Evolutionary conservation across 2,888 invertebrate genomes (phyloP).

Genomic region (Morinoia aosen): DNA sequence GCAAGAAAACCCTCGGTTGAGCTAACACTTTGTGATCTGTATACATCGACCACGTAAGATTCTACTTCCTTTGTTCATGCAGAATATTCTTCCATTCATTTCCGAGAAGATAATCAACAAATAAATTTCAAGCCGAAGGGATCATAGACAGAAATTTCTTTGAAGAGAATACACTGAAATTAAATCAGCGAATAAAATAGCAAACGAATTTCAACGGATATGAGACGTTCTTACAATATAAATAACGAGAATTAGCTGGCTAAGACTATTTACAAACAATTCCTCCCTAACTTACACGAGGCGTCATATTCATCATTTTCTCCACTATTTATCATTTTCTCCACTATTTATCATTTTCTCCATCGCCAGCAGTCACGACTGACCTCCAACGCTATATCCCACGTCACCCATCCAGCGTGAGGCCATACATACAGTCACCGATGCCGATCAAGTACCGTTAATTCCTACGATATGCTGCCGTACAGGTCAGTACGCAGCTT

Average conservation of each 20-base stretch:
- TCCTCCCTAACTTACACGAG: background rate
- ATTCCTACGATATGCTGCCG: too few relatives aligned
- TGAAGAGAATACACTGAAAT: background rate
- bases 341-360: background rate
- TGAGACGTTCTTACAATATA: background rate
- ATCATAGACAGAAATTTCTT: background rate
- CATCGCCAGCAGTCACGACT: too few relatives aligned
- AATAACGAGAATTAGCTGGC: slow-evolving; percentile 6
- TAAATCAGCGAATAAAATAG: background rate
- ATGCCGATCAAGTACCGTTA: too few relatives aligned
- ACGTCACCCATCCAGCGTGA: too few relatives aligned
- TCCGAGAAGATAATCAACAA: background rate
- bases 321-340: background rate
- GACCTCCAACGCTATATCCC: too few relatives aligned
- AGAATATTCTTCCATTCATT: background rate
- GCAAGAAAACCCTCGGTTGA: background rate
- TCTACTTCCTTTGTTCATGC: background rate
- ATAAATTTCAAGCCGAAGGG: background rate
- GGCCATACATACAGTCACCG: too few relatives aligned
- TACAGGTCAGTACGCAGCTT: too few relatives aligned
- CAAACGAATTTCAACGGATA: background rate
- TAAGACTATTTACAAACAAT: background rate
- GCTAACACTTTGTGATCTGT: background rate
- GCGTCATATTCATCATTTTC: background rate
- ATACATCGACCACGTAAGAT: background rate